phyloP scores from a whole-genome alignment of 2,113 vertebrate species.

The Narcine bancroftii region DNA sequence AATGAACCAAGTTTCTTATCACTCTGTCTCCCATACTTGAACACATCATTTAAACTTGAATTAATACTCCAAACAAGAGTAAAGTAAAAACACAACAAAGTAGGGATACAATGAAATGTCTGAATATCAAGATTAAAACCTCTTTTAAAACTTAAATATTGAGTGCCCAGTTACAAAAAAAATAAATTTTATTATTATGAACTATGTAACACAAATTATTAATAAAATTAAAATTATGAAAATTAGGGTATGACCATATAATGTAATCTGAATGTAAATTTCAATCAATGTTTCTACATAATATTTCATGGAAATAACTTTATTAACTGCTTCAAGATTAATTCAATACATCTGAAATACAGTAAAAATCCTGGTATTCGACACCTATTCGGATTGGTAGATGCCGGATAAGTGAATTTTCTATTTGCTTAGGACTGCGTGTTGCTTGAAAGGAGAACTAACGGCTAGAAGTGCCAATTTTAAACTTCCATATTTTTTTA shows the following conservation, averaged over 20 bases:
- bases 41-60: too few species aligned
- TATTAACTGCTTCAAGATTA: not conserved
- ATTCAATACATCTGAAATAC: not conserved
- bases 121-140: not conserved
- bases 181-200: not conserved
- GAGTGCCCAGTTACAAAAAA: not conserved
- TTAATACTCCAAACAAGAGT: not conserved
- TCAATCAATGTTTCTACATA: not conserved
- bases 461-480: too few species aligned
- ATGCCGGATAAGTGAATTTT: too few species aligned
- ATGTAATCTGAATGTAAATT: not conserved
- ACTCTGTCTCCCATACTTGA: not conserved
- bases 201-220: not conserved
- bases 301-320: not conserved
- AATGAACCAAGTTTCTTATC: not conserved
- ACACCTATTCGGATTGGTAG: too few species aligned
- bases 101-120: not conserved
- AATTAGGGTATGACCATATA: not conserved
- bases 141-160: not conserved
- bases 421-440: too few species aligned
- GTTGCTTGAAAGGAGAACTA: too few species aligned
- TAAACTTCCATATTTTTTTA: too few species aligned
- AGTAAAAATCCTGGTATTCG: too few species aligned
- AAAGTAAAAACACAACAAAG: not conserved
- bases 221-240: conserved; percentile 15